A percentile compares a stretch with the other conserved stretches of the same genome.
These are phyloP conservation scores for Actinernus sp. DNA, from an alignment of 92 coral and sea anemone species.

Conservation along the genomic window DNA sequence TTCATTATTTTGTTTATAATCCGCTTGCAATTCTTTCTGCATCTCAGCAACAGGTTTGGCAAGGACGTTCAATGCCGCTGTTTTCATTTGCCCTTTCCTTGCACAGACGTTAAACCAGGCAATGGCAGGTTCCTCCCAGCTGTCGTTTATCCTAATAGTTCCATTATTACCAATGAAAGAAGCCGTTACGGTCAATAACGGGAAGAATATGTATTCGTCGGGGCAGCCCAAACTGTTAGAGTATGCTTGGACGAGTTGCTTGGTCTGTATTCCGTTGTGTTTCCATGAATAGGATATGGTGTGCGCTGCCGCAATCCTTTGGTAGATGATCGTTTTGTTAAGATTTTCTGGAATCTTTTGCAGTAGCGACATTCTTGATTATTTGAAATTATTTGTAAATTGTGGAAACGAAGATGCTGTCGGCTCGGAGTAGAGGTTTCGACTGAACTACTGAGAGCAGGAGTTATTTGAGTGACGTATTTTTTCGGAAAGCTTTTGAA, in stretches of 20 bases:
- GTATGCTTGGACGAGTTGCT: slow-evolving; percentile 27
- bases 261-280: slow-evolving; percentile 20
- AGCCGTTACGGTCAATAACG: slow-evolving; percentile 25
- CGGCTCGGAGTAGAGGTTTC: too few species aligned
- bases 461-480: too few species aligned
- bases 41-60: slow-evolving; percentile 45
- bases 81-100: slow-evolving; percentile 42
- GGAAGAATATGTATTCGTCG: slow-evolving; percentile 38
- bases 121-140: slow-evolving; percentile 57
- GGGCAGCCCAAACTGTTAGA: too few species aligned
- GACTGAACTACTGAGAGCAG: too few species aligned
- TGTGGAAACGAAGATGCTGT: too few species aligned
- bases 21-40: slow-evolving; percentile 22
- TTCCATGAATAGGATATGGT: slow-evolving; percentile 43
- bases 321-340: slow-evolving; percentile 17
- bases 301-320: slow-evolving; percentile 48
- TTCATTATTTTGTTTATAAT: slow-evolving; percentile 6
- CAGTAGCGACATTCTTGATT: too few species aligned
- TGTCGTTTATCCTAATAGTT: slow-evolving; percentile 17
- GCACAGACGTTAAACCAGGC: slow-evolving; percentile 59
- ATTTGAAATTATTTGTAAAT: too few species aligned
- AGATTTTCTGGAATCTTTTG: slow-evolving; percentile 42
- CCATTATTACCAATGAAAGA: slow-evolving; percentile 49
- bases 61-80: slow-evolving; percentile 34
- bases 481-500: too few species aligned